A percentile compares a stretch with the other conserved stretches of the same genome.
These are phyloP conservation scores for Orchesella cincta DNA, from an alignment of 1,140 invertebrate species.

Conservation along the genomic window DNA sequence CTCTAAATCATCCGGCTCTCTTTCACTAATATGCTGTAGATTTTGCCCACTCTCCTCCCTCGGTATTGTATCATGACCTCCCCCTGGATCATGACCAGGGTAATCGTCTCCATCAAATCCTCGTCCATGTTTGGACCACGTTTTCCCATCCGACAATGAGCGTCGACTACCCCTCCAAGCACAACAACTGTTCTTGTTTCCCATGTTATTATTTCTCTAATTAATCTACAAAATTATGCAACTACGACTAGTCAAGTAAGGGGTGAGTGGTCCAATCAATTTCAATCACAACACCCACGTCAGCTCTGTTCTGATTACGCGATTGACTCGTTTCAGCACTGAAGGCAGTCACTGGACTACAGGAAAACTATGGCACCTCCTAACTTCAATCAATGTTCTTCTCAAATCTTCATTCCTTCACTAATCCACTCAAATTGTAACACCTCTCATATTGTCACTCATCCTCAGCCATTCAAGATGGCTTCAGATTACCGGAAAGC, in stretches of 20 bases:
- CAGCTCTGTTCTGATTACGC: not conserved
- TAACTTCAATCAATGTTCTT: too few species aligned
- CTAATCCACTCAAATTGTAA: too few species aligned
- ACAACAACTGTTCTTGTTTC: constrained; percentile 76
- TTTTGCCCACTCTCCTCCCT: constrained; percentile 80
- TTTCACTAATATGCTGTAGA: constrained; percentile 96
- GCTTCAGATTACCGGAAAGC: too few species aligned
- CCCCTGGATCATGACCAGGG: constrained; percentile 49
- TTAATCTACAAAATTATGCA: too few species aligned
- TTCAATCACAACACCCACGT: not conserved
- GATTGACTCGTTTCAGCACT: not conserved
- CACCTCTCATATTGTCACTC: too few species aligned
- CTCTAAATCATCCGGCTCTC: constrained; percentile 92
- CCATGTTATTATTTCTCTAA: constrained; percentile 61
- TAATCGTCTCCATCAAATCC: constrained; percentile 56
- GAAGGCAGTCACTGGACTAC: not conserved
- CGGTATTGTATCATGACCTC: constrained; percentile 24
- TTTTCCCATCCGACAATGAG: constrained; percentile 50
- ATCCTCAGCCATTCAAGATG: too few species aligned
- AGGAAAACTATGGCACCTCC: too few species aligned
- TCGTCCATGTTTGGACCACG: constrained; percentile 60
- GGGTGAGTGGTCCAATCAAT: not conserved
- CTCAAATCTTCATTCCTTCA: too few species aligned
- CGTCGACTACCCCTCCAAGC: constrained; percentile 56
- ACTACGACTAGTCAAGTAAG: too few species aligned